Evolutionary conservation across 1,140 invertebrate species (phyloP).

Genomic region (Copidosoma floridanum): DNA sequence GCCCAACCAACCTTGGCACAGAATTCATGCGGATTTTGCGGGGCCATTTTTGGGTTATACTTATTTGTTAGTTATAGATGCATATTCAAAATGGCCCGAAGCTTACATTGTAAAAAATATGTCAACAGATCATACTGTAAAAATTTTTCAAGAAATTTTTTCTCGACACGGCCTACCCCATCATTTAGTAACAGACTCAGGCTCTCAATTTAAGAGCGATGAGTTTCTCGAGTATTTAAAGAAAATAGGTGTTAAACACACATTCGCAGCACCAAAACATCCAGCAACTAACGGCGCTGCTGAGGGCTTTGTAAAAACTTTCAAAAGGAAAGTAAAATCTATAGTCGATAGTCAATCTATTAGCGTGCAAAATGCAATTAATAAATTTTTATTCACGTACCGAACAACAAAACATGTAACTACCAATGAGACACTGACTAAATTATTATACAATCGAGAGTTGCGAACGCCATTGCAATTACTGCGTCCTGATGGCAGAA

Average conservation of each 20-base stretch:
- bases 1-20: no score
- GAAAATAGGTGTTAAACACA: constrained; percentile 31
- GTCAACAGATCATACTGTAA: constrained; percentile 22
- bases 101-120: constrained; percentile 1
- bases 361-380: constrained; percentile 4
- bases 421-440: constrained; percentile 2
- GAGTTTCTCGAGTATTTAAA: constrained; percentile 34
- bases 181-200: constrained; percentile 32
- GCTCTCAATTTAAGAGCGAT: constrained; percentile 29
- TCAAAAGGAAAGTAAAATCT: neutral
- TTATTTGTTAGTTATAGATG: neutral
- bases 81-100: neutral
- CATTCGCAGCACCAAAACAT: constrained; percentile 34
- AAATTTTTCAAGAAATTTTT: constrained; percentile 33
- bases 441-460: constrained; percentile 13
- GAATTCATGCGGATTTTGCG: neutral
- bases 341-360: constrained; percentile 14
- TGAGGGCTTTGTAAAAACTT: constrained; percentile 36
- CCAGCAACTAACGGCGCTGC: constrained; percentile 38
- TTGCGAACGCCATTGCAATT: constrained; percentile 17
- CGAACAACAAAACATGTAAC: constrained; percentile 12
- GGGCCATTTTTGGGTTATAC: neutral
- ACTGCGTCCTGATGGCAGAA: constrained; percentile 9
- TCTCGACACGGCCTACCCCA: constrained; percentile 33
- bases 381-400: constrained; percentile 13